These are phyloP conservation scores for Wasmannia auropunctata DNA, from an alignment of 1,140 invertebrate species.

Conservation along the genomic window DNA sequence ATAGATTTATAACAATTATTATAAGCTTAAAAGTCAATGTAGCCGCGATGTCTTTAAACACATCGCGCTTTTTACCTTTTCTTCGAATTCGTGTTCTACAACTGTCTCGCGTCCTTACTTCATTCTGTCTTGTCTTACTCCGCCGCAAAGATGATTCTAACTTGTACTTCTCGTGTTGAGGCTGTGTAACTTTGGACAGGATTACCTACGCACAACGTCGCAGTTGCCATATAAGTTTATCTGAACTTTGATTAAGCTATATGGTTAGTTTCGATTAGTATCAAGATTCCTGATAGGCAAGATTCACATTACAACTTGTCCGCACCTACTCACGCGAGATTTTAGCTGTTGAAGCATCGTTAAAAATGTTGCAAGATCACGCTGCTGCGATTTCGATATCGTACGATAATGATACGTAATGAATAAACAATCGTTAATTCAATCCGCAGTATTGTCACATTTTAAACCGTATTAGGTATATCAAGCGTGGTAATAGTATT, in stretches of 20 bases:
- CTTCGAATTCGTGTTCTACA: neutral
- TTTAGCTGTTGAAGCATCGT: neutral
- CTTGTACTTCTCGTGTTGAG: slow-evolving; percentile 34
- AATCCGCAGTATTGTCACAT: neutral
- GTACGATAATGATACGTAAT: neutral
- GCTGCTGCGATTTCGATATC: neutral
- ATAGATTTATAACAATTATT: neutral
- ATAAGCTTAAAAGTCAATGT: neutral
- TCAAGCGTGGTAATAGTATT: neutral
- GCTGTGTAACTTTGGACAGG: slow-evolving; percentile 45
- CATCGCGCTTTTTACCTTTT: neutral
- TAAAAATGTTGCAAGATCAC: neutral
- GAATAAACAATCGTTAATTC: slow-evolving; percentile 1
- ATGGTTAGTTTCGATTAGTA: slow-evolving; percentile 72
- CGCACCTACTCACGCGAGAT: neutral
- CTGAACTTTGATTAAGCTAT: slow-evolving; percentile 71
- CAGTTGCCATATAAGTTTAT: slow-evolving; percentile 64
- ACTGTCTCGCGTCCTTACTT: neutral
- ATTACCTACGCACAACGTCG: slow-evolving; percentile 61
- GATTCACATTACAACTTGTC: slow-evolving; percentile 16
- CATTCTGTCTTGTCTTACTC: neutral
- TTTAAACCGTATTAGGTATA: neutral
- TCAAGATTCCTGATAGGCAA: slow-evolving; percentile 50
- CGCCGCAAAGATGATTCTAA: slow-evolving; percentile 5
- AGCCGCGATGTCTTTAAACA: neutral